Percentiles rank a stretch among this genome's conserved stretches.
Evolutionary conservation across 2,797 vertebrate species (phyloP).

Genomic region (Nannoperca obscura): DNA sequence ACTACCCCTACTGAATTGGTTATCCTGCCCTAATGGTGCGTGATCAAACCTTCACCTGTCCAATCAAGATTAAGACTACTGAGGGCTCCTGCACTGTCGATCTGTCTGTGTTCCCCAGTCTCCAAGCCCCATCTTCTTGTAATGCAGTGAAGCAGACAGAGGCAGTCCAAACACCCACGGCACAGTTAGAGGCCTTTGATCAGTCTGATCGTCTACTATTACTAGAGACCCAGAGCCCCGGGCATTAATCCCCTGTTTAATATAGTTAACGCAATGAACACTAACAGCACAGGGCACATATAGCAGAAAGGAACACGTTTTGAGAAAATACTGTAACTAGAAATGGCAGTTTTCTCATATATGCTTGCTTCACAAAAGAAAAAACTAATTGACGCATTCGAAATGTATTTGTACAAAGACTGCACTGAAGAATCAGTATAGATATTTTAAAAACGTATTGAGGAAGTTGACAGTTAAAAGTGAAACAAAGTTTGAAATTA

Average conservation of each 20-base stretch:
- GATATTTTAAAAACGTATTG: not conserved
- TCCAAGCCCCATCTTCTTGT: constrained; percentile 65
- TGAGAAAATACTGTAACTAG: constrained; percentile 27
- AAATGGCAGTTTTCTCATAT: not conserved
- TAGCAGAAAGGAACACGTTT: constrained; percentile 36
- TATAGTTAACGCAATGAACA: constrained; percentile 75
- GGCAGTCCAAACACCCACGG: constrained; percentile 76
- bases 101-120: constrained; percentile 42
- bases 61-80: constrained; percentile 52
- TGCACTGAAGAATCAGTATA: not conserved
- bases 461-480: not conserved
- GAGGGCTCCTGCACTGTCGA: constrained; percentile 54
- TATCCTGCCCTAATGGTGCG: constrained; percentile 61
- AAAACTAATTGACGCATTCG: not conserved
- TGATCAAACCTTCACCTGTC: constrained; percentile 68
- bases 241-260: constrained; percentile 81
- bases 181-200: constrained; percentile 83
- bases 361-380: not conserved
- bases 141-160: constrained; percentile 78
- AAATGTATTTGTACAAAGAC: constrained; percentile 4
- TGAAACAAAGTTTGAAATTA: not conserved
- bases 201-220: constrained; percentile 80
- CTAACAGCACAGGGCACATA: constrained; percentile 59
- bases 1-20: constrained; percentile 40
- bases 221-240: constrained; percentile 77